Evolutionary conservation across 2,888 invertebrate genomes (phyloP).

Genomic region (Gisinianus flammeolus): DNA sequence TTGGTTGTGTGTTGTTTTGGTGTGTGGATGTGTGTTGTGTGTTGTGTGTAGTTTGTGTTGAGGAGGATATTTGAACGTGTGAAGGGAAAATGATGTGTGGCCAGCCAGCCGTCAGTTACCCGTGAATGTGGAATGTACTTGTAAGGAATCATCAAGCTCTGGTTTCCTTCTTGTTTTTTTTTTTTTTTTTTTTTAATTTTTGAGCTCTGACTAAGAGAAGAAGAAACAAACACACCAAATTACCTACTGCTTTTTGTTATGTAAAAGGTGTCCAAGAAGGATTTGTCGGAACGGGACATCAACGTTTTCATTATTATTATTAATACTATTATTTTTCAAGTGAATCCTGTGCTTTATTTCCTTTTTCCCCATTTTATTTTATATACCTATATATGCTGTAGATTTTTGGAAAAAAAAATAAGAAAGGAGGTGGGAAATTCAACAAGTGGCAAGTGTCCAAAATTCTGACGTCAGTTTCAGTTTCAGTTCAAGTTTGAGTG

Average conservation of each 20-base stretch:
- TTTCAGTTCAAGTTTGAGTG: not conserved
- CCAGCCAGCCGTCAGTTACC: not conserved
- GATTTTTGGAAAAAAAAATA: too few relatives aligned
- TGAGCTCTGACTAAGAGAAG: not conserved
- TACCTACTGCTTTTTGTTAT: not conserved
- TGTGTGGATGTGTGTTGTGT: not conserved
- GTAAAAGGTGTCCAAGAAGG: not conserved
- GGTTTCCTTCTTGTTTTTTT: constrained; percentile 3
- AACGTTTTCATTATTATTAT: too few relatives aligned
- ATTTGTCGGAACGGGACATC: too few relatives aligned
- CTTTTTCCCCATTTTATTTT: not conserved
- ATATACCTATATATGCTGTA: not conserved
- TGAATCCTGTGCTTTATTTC: not conserved
- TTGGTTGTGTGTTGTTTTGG: not conserved
- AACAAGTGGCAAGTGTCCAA: not conserved
- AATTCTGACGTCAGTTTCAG: not conserved
- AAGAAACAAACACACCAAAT: not conserved
- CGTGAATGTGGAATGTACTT: constrained; percentile 12
- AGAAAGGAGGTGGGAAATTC: too few relatives aligned
- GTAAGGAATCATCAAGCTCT: constrained; percentile 16
- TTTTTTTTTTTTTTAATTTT: not conserved
- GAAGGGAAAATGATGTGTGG: constrained; percentile 14
- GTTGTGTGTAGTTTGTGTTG: not conserved
- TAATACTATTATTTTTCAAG: too few relatives aligned
- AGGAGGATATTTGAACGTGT: not conserved